A percentile compares a stretch with the other conserved stretches of the same genome.
phyloP scores from a whole-genome alignment of 2,113 vertebrate genomes.

The Columbina picui region DNA sequence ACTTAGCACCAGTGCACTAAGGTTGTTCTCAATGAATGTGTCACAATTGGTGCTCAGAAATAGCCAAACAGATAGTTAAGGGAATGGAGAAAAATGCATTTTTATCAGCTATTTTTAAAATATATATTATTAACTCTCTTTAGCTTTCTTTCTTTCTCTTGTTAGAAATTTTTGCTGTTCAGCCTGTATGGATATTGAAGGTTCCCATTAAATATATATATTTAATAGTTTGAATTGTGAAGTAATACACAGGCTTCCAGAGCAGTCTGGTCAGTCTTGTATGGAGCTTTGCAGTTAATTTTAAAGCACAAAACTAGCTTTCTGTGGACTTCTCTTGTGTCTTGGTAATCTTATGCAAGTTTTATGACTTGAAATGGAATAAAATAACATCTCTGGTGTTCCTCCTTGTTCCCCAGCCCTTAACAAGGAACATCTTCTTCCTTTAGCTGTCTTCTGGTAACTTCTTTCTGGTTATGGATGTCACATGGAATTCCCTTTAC shows the following conservation, averaged over 20 bases:
- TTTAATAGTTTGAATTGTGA: neutral
- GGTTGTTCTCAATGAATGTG: accelerated
- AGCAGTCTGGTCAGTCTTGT: neutral
- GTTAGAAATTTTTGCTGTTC: neutral
- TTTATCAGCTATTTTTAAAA: neutral
- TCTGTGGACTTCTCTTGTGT: neutral
- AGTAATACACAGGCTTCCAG: neutral
- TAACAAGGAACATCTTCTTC: neutral
- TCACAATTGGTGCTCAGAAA: neutral
- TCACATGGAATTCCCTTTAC: neutral
- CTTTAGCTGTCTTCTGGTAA: neutral
- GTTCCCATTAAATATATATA: neutral
- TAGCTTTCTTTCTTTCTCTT: neutral
- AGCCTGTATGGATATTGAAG: neutral
- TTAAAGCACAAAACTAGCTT: neutral
- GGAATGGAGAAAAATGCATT: neutral
- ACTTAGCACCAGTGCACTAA: neutral
- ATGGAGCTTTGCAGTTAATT: neutral
- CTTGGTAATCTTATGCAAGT: neutral
- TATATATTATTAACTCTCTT: no score
- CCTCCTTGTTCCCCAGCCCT: neutral
- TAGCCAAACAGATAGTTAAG: neutral
- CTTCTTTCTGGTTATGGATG: neutral
- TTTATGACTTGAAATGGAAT: neutral
- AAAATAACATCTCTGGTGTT: neutral